Evolutionary conservation across 2,797 vertebrate genomes (phyloP), one percentile per base, ranked within the genome.

Genomic region (Cichlasoma orientale): DNA sequence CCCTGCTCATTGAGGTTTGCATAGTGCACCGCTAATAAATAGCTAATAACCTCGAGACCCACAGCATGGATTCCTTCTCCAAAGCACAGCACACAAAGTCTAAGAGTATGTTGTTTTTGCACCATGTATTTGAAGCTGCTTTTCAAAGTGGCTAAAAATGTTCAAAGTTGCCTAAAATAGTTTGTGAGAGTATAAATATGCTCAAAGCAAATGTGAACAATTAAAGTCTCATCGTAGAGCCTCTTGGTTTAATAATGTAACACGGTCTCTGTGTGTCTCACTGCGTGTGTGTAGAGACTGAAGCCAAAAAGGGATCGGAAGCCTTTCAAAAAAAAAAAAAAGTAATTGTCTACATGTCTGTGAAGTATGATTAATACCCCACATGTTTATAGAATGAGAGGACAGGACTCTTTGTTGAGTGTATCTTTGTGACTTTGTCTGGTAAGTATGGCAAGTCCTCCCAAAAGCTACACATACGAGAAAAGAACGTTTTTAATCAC

Each of bases 91-190:
- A 50, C 27, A 57, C 18, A 10, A 70, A 38, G 18, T 63, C 50
- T 57, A 6, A 29, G 36, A 74, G 19, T 21, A 29, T n/a, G 18
- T 38, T 63, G 36, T 78, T 78, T 86, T 27, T 72, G 53, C 19
- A 47, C 59, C 10, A 11, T 10, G 23, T n/a, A 72, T 79, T 87
- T 89, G 82, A 86, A 81, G 86, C 58, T 73, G 53, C 59, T 72
- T 80, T 86, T 88, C 73, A 84, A 82, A 86, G 87, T 74, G 33
- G 9, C 78, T 85, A 80, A 90, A 93, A 82, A 73, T 84, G 77
- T 83, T 89, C 83, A 90, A 88, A 84, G 86, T 78, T 41, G 29
- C 84, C 74, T 59, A 74, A 89, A 92, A 92, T 93, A 92, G 85
- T 76, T 63, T 68, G 52, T 52, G 58, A 79, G 79, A 56, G 80